Conservation (phyloP, 2,888 invertebrate genomes). For the Resseliella maxima region DNA sequence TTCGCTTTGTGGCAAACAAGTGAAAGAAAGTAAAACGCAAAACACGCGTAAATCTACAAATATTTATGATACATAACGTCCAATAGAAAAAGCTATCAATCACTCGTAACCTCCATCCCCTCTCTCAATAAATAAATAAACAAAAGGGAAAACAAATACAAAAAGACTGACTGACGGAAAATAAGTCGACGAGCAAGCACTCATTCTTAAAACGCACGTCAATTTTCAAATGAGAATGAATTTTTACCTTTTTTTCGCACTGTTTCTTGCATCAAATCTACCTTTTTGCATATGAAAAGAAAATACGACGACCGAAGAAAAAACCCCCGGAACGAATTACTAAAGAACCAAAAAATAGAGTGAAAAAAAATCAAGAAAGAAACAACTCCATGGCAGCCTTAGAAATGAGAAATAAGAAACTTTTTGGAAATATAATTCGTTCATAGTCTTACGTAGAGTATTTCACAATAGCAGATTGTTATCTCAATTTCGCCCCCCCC, state of each 20-base stretch:
- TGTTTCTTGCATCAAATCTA: slow-evolving; percentile 9
- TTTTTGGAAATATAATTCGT: slow-evolving; percentile 15
- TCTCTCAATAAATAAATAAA: slow-evolving; percentile 55
- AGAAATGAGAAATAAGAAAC: slow-evolving; percentile 45
- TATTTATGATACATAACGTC: slow-evolving; percentile 55
- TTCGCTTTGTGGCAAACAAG: slow-evolving; percentile 14
- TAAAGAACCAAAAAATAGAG: neutral
- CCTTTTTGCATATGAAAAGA: slow-evolving; percentile 25
- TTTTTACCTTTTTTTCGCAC: slow-evolving; percentile 43
- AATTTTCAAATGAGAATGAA: slow-evolving; percentile 53
- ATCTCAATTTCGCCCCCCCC: slow-evolving; percentile 15
- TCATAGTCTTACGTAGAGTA: neutral
- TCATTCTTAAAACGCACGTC: neutral
- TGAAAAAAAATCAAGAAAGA: neutral
- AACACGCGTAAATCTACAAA: slow-evolving; percentile 55
- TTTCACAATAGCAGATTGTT: slow-evolving; percentile 32
- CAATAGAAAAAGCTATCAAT: slow-evolving; percentile 55
- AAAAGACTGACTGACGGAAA: neutral
- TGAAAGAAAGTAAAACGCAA: slow-evolving; percentile 8
- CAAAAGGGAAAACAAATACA: slow-evolving; percentile 18
- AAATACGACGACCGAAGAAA: neutral
- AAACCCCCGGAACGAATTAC: no score
- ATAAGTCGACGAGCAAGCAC: neutral
- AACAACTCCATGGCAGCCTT: neutral
- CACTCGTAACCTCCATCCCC: slow-evolving; percentile 46